phyloP scores from a whole-genome alignment of 1,140 invertebrate genomes.

The Lordiphosa mommai region DNA sequence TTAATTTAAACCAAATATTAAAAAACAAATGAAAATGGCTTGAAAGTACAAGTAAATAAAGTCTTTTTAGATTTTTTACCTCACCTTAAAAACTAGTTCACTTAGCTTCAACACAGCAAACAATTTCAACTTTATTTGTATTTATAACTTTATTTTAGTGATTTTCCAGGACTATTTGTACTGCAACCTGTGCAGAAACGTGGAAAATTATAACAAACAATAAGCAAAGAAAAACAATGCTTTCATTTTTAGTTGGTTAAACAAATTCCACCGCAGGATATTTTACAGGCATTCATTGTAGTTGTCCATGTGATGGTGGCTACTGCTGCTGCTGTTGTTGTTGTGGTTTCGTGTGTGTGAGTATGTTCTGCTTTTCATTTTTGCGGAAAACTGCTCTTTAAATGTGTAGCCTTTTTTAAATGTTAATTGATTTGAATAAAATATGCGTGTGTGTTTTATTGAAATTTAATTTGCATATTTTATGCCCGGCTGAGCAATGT shows the following conservation, averaged over 20 bases:
- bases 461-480: conserved; percentile 54
- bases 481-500: conserved; percentile 14
- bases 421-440: conserved; percentile 62
- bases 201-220: conserved; percentile 8
- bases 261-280: conserved; percentile 33
- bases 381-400: conserved; percentile 7
- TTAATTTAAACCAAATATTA: not conserved
- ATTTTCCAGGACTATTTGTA: not conserved
- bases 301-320: no score
- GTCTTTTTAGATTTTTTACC: no score
- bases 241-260: conserved; percentile 53
- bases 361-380: conserved; percentile 14
- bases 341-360: not conserved
- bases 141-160: not conserved
- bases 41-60: no score
- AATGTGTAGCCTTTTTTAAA: conserved; percentile 7
- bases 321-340: no score
- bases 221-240: conserved; percentile 31
- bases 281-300: not conserved
- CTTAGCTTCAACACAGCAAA: not conserved
- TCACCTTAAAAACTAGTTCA: no score
- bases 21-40: no score
- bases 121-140: not conserved
- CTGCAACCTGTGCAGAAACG: not conserved
- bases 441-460: conserved; percentile 45